Conservation (phyloP, 2,888 invertebrate genomes). For the Lasioglossum morio region DNA sequence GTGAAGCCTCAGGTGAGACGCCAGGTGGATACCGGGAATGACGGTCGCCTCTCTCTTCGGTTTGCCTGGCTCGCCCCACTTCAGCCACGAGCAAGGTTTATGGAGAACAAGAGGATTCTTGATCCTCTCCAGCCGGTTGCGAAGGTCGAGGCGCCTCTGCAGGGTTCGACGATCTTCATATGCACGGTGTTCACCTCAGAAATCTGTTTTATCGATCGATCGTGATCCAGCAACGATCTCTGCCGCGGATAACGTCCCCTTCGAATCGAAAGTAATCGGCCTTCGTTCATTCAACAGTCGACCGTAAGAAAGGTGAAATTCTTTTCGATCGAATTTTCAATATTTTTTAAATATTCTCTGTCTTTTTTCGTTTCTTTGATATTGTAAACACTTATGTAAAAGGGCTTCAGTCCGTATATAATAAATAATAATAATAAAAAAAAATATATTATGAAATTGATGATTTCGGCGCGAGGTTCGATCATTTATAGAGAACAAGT, state of each 20-base stretch:
- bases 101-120: slow-evolving; percentile 66
- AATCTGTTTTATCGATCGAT: slow-evolving; percentile 56
- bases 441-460: too few species aligned
- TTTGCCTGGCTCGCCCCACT: slow-evolving; percentile 62
- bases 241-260: background rate
- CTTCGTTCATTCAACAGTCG: background rate
- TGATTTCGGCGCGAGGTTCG: too few species aligned
- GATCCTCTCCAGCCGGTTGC: slow-evolving; percentile 41
- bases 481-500: too few species aligned
- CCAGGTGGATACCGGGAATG: slow-evolving; percentile 78
- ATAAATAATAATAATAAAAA: too few species aligned
- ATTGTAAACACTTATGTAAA: too few species aligned
- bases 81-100: slow-evolving; percentile 63
- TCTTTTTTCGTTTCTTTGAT: too few species aligned
- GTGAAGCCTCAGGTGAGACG: slow-evolving; percentile 75
- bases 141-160: slow-evolving; percentile 64
- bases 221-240: background rate
- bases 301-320: too few species aligned
- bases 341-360: too few species aligned
- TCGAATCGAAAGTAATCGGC: background rate
- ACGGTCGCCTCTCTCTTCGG: slow-evolving; percentile 63
- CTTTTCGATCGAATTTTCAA: too few species aligned
- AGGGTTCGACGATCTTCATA: slow-evolving; percentile 59
- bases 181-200: background rate
- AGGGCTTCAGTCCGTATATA: too few species aligned